phyloP scores from a whole-genome alignment of 2,113 vertebrate species.

The Scomber japonicus region DNA sequence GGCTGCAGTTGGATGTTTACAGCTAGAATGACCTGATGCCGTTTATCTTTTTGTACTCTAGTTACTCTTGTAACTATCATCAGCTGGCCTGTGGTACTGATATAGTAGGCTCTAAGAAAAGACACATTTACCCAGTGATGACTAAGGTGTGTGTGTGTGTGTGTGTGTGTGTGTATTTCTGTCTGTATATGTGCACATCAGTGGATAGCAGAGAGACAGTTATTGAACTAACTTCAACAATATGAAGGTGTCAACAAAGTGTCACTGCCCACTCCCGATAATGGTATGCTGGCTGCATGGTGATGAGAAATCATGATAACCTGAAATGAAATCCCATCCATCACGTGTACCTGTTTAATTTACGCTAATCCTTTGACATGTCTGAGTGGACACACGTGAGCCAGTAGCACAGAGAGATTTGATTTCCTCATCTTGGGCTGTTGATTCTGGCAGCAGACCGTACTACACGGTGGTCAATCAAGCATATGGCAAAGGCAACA shows the following conservation, averaged over 20 bases:
- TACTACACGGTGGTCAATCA: slow-evolving; percentile 2
- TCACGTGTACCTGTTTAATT: slow-evolving; percentile 64
- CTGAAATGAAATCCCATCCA: slow-evolving; percentile 18
- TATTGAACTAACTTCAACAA: background rate
- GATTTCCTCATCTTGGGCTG: slow-evolving; percentile 51
- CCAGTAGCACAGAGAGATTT: slow-evolving; percentile 35
- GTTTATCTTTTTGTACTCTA: slow-evolving; percentile 37
- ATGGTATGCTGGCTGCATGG: background rate
- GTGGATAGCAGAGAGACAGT: background rate
- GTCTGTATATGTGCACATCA: too few species aligned
- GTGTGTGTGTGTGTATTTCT: background rate
- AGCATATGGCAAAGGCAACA: slow-evolving; percentile 42
- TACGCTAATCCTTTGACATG: slow-evolving; percentile 60
- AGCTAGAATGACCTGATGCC: slow-evolving; percentile 28
- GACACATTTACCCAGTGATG: slow-evolving; percentile 1
- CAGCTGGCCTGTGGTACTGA: slow-evolving; percentile 20
- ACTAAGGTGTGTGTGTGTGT: background rate
- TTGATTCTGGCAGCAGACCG: slow-evolving; percentile 52
- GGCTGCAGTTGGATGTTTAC: slow-evolving; percentile 63
- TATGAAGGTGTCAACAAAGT: background rate
- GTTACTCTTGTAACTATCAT: slow-evolving; percentile 16
- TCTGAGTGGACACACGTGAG: slow-evolving; percentile 55
- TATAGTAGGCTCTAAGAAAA: slow-evolving; percentile 24
- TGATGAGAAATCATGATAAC: slow-evolving; percentile 11
- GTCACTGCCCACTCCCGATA: background rate